phyloP scores from a whole-genome alignment of 2,113 vertebrate species.

The Miniopterus natalensis region DNA sequence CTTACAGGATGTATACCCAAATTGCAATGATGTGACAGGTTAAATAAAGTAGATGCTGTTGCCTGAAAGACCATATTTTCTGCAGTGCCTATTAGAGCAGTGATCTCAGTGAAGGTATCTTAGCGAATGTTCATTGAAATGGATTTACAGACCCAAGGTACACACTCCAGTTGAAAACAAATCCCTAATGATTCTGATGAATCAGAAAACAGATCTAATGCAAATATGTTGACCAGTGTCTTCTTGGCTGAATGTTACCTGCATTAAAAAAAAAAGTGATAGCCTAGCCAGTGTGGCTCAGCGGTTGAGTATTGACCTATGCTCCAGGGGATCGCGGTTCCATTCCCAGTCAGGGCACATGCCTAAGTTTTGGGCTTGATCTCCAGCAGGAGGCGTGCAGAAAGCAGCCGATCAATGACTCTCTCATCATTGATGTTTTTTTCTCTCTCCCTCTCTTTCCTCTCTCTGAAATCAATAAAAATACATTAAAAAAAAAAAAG shows the following conservation, averaged over 20 bases:
- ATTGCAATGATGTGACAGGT: not conserved
- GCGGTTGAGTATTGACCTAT: too few species aligned
- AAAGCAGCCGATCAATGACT: too few species aligned
- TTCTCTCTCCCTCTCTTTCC: too few species aligned
- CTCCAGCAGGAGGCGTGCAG: too few species aligned
- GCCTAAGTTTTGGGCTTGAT: too few species aligned
- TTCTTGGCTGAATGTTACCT: not conserved
- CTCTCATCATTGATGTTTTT: too few species aligned
- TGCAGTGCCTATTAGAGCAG: not conserved
- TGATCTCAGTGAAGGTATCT: not conserved
- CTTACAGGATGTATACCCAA: not conserved
- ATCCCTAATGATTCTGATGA: not conserved
- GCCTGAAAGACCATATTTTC: not conserved
- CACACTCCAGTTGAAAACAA: conserved; percentile 22
- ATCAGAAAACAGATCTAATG: not conserved
- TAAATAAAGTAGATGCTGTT: not conserved
- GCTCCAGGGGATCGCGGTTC: too few species aligned
- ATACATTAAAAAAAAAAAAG: not conserved
- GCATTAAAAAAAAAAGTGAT: not conserved
- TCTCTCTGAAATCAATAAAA: too few species aligned
- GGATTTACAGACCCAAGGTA: not conserved
- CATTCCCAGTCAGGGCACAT: too few species aligned
- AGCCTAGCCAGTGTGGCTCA: not conserved
- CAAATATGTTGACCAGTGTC: not conserved
- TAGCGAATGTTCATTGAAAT: not conserved